Conservation (phyloP, 2,797 vertebrate genomes). For the Hydrocynus forskahlii region DNA sequence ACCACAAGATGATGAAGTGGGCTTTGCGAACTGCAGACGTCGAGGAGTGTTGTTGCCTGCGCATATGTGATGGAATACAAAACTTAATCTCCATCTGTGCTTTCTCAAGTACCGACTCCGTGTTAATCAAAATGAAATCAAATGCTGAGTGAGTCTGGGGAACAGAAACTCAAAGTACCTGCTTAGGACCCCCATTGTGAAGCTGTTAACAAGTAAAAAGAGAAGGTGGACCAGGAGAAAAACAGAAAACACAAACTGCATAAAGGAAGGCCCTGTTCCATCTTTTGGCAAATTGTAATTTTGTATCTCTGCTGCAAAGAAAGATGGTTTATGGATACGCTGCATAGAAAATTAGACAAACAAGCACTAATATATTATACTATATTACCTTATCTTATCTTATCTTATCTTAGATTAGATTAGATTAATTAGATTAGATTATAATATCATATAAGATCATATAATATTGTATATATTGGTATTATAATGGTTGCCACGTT, state of each 20-base stretch:
- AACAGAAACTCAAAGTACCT: neutral
- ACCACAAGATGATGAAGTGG: conserved; percentile 8
- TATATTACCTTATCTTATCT: no score
- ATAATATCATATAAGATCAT: no score
- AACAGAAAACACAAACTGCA: neutral
- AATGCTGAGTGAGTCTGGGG: neutral
- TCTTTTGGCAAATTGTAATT: neutral
- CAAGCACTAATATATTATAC: neutral
- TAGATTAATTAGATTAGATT: no score
- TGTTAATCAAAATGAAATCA: conserved; percentile 19
- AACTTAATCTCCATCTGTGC: conserved; percentile 23
- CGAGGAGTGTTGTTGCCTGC: conserved; percentile 28
- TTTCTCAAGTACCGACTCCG: neutral
- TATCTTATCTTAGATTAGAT: no score
- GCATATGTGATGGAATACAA: conserved; percentile 3
- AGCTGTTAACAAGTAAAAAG: neutral
- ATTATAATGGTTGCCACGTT: no score
- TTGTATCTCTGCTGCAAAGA: neutral
- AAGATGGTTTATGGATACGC: no score
- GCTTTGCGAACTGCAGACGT: conserved; percentile 4
- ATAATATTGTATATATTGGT: no score
- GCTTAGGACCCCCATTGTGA: neutral
- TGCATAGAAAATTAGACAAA: neutral
- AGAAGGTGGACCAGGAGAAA: neutral
- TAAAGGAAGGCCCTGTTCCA: neutral